Percentiles rank a stretch among this genome's conserved stretches.
phyloP scores from a whole-genome alignment of 2,797 vertebrate genomes.

The Neostethus bicornis region DNA sequence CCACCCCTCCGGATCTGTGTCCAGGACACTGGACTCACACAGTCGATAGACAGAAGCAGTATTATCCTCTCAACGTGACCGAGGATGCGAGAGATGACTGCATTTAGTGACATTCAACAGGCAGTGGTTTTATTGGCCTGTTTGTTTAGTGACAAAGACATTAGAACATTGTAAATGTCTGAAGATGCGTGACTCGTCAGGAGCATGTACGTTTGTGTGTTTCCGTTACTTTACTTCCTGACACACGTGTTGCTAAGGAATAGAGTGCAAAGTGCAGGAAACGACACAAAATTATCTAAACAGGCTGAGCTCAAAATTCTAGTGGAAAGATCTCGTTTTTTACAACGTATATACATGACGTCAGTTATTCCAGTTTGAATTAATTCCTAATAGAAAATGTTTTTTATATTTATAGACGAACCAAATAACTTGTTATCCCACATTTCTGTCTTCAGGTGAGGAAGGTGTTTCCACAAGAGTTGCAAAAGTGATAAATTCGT shows the following conservation, averaged over 20 bases:
- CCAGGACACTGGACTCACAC: constrained; percentile 65
- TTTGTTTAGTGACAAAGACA: constrained; percentile 12
- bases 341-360: no score
- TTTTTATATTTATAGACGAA: no score
- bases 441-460: neutral
- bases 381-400: no score
- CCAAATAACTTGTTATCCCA: no score
- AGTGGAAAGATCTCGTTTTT: neutral
- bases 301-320: neutral
- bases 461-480: neutral
- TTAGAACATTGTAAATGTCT: constrained; percentile 4
- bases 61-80: constrained; percentile 68
- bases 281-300: neutral
- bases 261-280: neutral
- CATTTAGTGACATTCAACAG: constrained; percentile 36
- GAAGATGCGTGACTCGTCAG: neutral
- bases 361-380: no score
- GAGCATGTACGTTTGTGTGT: neutral
- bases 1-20: constrained; percentile 66
- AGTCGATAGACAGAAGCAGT: constrained; percentile 57
- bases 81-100: constrained; percentile 60
- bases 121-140: constrained; percentile 13
- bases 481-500: neutral
- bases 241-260: neutral
- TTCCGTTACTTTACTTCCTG: neutral